Conservation (phyloP, 2,888 invertebrate genomes). For the Eilema caniola region DNA sequence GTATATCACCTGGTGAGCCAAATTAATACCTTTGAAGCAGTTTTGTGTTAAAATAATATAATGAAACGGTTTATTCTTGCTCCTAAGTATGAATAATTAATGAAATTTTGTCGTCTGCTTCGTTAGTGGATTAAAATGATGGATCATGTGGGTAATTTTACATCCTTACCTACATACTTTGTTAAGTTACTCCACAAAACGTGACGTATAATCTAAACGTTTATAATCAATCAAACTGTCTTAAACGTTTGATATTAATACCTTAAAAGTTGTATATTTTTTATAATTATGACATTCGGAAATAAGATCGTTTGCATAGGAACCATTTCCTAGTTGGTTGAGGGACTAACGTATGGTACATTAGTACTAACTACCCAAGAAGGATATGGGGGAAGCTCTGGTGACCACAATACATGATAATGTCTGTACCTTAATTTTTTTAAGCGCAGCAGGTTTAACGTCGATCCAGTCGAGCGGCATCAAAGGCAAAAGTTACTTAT, state of each 20-base stretch:
- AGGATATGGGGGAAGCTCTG: not conserved
- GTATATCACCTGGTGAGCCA: slow-evolving; percentile 14
- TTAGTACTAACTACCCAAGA: not conserved
- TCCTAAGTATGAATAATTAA: slow-evolving; percentile 51
- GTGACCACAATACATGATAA: not conserved
- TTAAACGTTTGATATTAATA: not conserved
- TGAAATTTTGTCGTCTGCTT: slow-evolving; percentile 48
- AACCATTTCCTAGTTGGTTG: not conserved
- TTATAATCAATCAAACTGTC: slow-evolving; percentile 15
- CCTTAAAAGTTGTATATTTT: not conserved
- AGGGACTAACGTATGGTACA: not conserved
- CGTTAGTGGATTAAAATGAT: slow-evolving; percentile 48
- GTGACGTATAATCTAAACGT: slow-evolving; percentile 14
- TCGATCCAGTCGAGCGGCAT: not conserved
- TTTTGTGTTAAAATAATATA: slow-evolving; percentile 41
- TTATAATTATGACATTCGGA: not conserved
- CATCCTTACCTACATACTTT: slow-evolving; percentile 27
- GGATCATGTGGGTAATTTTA: slow-evolving; percentile 45
- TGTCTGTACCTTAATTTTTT: not conserved
- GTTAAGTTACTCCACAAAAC: slow-evolving; percentile 31
- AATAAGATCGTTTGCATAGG: not conserved
- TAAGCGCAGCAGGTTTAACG: not conserved
- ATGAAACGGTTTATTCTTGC: slow-evolving; percentile 40
- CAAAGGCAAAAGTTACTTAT: not conserved
- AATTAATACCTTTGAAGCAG: slow-evolving; percentile 28